Conservation (phyloP, 2,888 invertebrate genomes). For the Odontomyia ornata region DNA sequence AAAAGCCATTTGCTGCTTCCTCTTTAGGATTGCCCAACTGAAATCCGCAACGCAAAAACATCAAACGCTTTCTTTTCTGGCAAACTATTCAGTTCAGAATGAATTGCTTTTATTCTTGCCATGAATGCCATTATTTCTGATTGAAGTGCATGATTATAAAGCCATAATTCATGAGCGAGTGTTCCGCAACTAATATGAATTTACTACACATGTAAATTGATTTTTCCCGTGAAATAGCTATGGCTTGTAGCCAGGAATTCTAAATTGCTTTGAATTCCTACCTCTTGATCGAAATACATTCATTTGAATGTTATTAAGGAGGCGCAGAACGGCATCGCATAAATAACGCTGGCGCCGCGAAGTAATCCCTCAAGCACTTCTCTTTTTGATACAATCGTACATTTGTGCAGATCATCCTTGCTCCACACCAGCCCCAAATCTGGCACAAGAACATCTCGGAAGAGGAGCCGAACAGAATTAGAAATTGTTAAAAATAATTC, state of each 20-base stretch:
- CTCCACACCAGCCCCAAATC: no score
- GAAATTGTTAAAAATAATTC: background rate
- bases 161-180: background rate
- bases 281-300: background rate
- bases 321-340: background rate
- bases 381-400: no score
- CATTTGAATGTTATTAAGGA: background rate
- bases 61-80: background rate
- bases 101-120: background rate
- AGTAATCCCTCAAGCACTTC: background rate
- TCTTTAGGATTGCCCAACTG: no score
- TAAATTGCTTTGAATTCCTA: background rate
- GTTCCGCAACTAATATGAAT: background rate
- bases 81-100: background rate
- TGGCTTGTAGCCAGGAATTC: constrained; percentile 7
- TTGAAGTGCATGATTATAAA: background rate
- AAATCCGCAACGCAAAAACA: background rate
- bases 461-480: background rate
- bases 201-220: background rate
- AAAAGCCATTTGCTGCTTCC: no score
- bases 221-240: background rate
- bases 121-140: background rate
- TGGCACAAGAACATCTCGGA: background rate
- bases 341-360: background rate
- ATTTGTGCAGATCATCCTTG: no score